phyloP scores from a whole-genome alignment of 2,888 invertebrate species.

The Drosophila tripunctata region DNA sequence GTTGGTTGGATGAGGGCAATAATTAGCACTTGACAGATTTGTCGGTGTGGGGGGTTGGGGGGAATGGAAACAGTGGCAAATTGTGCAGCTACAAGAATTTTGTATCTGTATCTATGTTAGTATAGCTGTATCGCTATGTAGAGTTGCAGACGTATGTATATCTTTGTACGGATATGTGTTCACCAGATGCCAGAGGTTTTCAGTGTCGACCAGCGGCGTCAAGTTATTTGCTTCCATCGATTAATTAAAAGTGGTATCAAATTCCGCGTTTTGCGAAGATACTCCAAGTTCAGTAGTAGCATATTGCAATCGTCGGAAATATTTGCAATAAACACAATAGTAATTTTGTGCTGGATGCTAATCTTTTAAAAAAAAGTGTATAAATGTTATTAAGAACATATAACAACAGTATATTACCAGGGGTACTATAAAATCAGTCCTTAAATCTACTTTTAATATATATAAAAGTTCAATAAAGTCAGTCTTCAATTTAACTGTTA shows the following conservation, averaged over 20 bases:
- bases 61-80: not conserved
- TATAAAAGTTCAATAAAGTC: too few species aligned
- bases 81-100: constrained; percentile 27
- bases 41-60: not conserved
- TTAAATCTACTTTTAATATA: too few species aligned
- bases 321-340: not conserved
- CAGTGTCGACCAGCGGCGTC: constrained; percentile 45
- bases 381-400: too few species aligned
- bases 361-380: too few species aligned
- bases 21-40: constrained; percentile 63
- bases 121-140: too few species aligned
- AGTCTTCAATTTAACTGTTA: too few species aligned
- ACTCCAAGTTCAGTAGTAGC: not conserved
- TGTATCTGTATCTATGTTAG: constrained; percentile 20
- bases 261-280: constrained; percentile 36
- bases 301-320: not conserved
- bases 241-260: constrained; percentile 54
- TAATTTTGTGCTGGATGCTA: too few species aligned
- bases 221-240: constrained; percentile 48
- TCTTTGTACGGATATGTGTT: constrained; percentile 18
- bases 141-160: not conserved
- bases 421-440: too few species aligned
- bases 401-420: too few species aligned
- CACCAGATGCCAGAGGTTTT: constrained; percentile 41
- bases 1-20: constrained; percentile 23